phyloP scores from a whole-genome alignment of 2,113 vertebrate genomes.

The Lepidothrix coronata region DNA sequence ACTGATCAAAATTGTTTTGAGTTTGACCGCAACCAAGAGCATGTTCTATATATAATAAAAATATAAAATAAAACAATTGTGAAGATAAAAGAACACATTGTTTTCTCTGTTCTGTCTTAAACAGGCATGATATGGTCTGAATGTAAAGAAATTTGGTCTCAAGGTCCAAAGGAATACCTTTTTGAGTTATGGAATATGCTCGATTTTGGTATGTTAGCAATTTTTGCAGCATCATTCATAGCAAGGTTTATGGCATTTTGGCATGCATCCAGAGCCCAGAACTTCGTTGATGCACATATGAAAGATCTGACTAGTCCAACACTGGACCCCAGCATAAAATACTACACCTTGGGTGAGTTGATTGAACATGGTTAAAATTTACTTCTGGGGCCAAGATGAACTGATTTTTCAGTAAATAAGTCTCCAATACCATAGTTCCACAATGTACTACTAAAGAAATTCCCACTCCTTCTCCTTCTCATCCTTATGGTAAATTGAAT shows the following conservation, averaged over 20 bases:
- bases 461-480: not conserved
- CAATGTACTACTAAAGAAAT: not conserved
- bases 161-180: slow-evolving; percentile 93
- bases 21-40: not conserved
- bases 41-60: not conserved
- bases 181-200: slow-evolving; percentile 96
- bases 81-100: not conserved
- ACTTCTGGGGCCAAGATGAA: not conserved
- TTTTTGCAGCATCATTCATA: slow-evolving; percentile 93
- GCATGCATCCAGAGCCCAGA: slow-evolving; percentile 90
- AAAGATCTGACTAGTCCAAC: slow-evolving; percentile 81
- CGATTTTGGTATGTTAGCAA: slow-evolving; percentile 93
- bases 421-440: not conserved
- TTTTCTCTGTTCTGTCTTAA: slow-evolving; percentile 26
- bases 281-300: slow-evolving; percentile 83
- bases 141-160: slow-evolving; percentile 94
- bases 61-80: not conserved
- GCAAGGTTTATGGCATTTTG: slow-evolving; percentile 95
- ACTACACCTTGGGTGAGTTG: slow-evolving; percentile 92
- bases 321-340: slow-evolving; percentile 86
- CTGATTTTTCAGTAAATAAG: not conserved
- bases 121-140: slow-evolving; percentile 96
- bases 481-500: not conserved
- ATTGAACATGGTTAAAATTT: not conserved
- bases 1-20: not conserved